Evolutionary conservation across 2,113 vertebrate genomes (phyloP).

Genomic region (Pseudorectes ferrugineus): DNA sequence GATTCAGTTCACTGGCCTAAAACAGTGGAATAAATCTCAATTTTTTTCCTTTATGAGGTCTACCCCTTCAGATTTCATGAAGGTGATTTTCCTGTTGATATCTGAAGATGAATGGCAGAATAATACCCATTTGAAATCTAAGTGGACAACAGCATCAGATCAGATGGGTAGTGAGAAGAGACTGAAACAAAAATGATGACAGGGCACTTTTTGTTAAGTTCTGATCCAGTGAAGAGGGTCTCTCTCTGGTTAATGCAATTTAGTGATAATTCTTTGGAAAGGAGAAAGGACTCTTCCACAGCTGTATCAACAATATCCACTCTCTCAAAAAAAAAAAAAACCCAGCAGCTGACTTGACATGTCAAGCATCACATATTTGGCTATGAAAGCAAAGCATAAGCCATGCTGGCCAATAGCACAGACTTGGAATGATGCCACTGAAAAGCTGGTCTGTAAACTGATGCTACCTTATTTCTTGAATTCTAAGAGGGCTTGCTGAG

Average conservation of each 20-base stretch:
- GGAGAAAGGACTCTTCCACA: conserved; percentile 48
- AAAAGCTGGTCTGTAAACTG: conserved; percentile 41
- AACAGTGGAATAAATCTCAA: not conserved
- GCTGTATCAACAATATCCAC: conserved; percentile 72
- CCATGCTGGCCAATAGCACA: conserved; percentile 24
- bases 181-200: not conserved
- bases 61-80: not conserved
- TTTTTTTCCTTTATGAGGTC: not conserved
- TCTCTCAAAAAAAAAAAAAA: not conserved
- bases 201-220: not conserved
- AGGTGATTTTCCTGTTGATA: not conserved
- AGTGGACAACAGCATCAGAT: not conserved
- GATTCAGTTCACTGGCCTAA: not conserved
- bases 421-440: conserved; percentile 31
- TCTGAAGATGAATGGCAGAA: not conserved
- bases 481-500: conserved; percentile 37
- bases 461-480: conserved; percentile 52
- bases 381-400: conserved; percentile 51
- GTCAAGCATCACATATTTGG: conserved; percentile 69
- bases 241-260: conserved; percentile 49
- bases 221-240: not conserved
- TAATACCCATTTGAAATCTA: not conserved
- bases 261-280: conserved; percentile 38
- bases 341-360: conserved; percentile 67
- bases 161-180: not conserved